A percentile compares a stretch with the other conserved stretches of the same genome.
phyloP scores from a whole-genome alignment of 2,113 vertebrate genomes.

The Oryctolagus cuniculus region DNA sequence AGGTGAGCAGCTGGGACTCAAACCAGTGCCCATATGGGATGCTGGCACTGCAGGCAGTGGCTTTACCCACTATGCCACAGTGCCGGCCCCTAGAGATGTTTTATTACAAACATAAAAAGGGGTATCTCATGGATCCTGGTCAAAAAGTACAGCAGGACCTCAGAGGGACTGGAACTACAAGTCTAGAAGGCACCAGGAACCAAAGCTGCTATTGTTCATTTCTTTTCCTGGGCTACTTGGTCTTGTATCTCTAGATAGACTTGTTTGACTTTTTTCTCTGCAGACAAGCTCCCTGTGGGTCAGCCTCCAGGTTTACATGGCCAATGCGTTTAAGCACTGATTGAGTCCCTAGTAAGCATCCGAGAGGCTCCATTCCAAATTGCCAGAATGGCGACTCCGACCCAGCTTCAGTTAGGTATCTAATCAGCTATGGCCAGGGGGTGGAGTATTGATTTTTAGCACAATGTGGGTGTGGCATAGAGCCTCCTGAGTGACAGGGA shows the following conservation, averaged over 20 bases:
- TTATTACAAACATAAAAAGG: not conserved
- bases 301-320: not conserved
- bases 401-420: conserved; percentile 6
- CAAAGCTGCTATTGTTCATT: not conserved
- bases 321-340: conserved; percentile 24
- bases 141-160: not conserved
- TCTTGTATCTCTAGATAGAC: not conserved
- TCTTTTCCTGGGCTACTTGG: not conserved
- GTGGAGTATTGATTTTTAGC: not conserved
- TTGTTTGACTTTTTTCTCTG: not conserved
- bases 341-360: not conserved
- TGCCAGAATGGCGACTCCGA: conserved; percentile 12
- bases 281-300: not conserved
- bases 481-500: not conserved
- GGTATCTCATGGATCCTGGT: not conserved
- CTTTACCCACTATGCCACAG: no score
- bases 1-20: no score
- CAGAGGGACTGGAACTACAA: not conserved
- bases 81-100: not conserved
- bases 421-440: not conserved
- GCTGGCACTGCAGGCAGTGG: no score
- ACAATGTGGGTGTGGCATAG: not conserved
- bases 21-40: no score
- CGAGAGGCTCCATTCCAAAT: conserved; percentile 48
- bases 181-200: not conserved